Base-by-base conservation (phyloP, 2,113 vertebrate species). In the Myiopsitta monachus region DNA sequence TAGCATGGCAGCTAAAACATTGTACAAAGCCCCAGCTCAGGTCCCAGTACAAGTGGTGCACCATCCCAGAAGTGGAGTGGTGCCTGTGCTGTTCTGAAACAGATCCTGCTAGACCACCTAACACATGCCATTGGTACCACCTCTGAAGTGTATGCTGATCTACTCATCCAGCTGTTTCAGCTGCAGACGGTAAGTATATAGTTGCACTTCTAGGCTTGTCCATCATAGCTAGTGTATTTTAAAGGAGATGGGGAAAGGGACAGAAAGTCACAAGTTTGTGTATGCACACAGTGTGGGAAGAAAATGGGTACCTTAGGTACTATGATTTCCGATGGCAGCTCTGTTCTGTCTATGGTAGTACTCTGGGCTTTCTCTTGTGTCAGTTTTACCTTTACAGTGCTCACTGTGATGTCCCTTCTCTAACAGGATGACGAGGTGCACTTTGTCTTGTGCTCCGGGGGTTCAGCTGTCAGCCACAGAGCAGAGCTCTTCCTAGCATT, bases 61-160 rank as follows among this genome's bases (percentile, higher is more conserved):
- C 17, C 8, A 0, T 44, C 41, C 72, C 39, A 5, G 69, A 36
- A 30, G 27, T 4, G 44, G 57, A 52, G 41, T 1, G 28, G 22
- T 74, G 88, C 27, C 67, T 12, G 62, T 18, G 23, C 44, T 83
- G 51, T 33, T 67, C 55, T 41, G 75, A 68, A 78, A 36, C 16
- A 13, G 0, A 0, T 24, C 36, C 8, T 6, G 6, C 57, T n/a
- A 49, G 27, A 3, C 28, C 4, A 1, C 6, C 70, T 68, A 36
- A 26, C 33, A 31, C 22, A 0, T 8, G 27, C 62, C 67, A 14
- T 8, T 7, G 31, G 3, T 14, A 77, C 38, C 18, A 55, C 31
- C 55, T 52, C 43, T 11, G 4, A 11, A 26, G 47, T 0, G 8
- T 70, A 26, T 14, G 6, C 49, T 1, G 4, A 63, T 5, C 49